Conservation (phyloP, 1,140 invertebrate species). For the Saccostrea echinata region DNA sequence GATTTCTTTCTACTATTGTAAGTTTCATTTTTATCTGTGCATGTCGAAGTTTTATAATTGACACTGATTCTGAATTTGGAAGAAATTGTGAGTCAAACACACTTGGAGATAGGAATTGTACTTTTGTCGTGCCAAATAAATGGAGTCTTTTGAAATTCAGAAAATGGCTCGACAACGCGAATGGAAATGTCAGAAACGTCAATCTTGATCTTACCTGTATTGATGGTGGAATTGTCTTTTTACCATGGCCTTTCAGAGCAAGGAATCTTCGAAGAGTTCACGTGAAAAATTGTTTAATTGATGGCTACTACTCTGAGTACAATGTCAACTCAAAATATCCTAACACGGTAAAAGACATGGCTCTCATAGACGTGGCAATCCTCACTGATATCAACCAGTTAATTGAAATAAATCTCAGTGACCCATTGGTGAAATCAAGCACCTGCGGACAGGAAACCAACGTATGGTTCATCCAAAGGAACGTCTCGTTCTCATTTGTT, state of each 20-base stretch:
- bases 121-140: constrained; percentile 14
- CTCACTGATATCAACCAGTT: constrained; percentile 12
- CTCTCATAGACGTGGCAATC: constrained; percentile 13
- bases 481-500: constrained; percentile 19
- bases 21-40: neutral
- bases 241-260: constrained; percentile 41
- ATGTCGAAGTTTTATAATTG: neutral
- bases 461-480: neutral
- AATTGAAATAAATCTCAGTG: constrained; percentile 1
- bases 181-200: neutral
- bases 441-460: constrained; percentile 36
- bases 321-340: neutral
- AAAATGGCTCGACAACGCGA: neutral
- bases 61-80: neutral
- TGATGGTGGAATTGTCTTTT: constrained; percentile 15
- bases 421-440: neutral
- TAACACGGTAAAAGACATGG: neutral
- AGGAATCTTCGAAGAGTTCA: constrained; percentile 1
- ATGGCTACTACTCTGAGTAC: constrained; percentile 32
- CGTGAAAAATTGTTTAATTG: constrained; percentile 24
- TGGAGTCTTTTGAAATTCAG: neutral
- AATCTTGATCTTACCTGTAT: neutral
- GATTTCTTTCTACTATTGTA: neutral
- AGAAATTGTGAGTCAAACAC: neutral
- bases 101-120: neutral